Evolutionary conservation across 1,140 invertebrate genomes (phyloP), one percentile per base, ranked within the genome.

Genomic region (Papilio aristodemus): DNA sequence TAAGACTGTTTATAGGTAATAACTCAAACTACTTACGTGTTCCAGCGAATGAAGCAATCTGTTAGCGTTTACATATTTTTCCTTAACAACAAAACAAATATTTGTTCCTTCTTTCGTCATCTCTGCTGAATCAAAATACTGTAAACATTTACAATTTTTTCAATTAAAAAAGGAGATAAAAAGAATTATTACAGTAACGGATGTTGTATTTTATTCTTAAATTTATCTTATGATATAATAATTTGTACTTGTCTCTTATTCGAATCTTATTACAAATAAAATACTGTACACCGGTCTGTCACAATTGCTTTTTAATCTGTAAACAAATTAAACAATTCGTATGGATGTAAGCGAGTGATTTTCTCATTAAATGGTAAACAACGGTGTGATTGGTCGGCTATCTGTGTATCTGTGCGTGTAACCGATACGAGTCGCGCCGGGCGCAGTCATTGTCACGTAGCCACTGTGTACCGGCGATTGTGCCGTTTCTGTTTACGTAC

Each of bases 391-490:
- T 71, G 83, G 63, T 76, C 78, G 66, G 68, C 77, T 85, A 86
- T 85, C 84, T 74, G 73, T 74, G 74, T 76, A 79, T 75, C 74
- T 54, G 27, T 32, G 46, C 46, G 11, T 77, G 77, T 80, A 78
- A 81, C 76, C 77, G 81, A 77, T 84, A 83, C 68, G 63, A 76
- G 74, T 73, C 70, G 69, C 37, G 70, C 67, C 54, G 70, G 60
- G 60, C 17, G 5, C 71, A 86, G 84, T 85, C 84, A 81, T 81
- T 86, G 85, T 89, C 85, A 84, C 81, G 84, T 78, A 83, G 71
- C 68, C 77, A 70, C 69, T 71, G 74, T 75, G 68, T 71, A 75
- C 80, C 67, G 80, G 69, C 76, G 75, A 83, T 81, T 83, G 81
- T 79, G 69, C 70, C 73, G 74, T 68, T 68, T 71, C 69, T 90